These are phyloP conservation scores for Galeruca laticollis DNA, from an alignment of 2,888 invertebrate species.

Conservation along the genomic window DNA sequence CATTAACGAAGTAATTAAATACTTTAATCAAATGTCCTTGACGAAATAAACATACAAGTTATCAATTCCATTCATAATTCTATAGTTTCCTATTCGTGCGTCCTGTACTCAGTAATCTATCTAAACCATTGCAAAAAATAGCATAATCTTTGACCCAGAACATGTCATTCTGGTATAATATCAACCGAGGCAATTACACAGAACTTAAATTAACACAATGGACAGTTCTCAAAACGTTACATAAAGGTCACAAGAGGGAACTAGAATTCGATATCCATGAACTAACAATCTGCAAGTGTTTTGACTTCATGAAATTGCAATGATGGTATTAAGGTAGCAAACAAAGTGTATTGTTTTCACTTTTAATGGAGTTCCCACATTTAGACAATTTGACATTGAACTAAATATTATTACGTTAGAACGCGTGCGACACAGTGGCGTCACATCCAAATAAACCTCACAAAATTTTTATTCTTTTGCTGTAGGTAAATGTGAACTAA, in stretches of 20 bases:
- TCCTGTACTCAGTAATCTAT: constrained; percentile 17
- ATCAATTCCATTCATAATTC: constrained; percentile 29
- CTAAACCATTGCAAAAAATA: constrained; percentile 21
- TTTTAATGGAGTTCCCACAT: constrained; percentile 64
- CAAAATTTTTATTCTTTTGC: too few relatives aligned
- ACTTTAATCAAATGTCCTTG: constrained; percentile 7
- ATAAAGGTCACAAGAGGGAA: constrained; percentile 45
- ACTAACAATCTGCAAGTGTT: constrained; percentile 34
- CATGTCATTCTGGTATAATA: constrained; percentile 21
- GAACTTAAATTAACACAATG: constrained; percentile 20
- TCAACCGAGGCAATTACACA: constrained; percentile 5
- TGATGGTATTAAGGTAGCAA: constrained; percentile 46
- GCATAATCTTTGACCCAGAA: constrained; percentile 23
- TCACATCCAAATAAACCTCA: neutral
- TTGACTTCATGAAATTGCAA: constrained; percentile 46
- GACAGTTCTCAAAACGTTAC: constrained; percentile 40
- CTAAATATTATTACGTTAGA: constrained; percentile 62
- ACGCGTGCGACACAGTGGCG: constrained; percentile 52
- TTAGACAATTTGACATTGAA: constrained; percentile 64
- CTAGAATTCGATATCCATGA: constrained; percentile 46
- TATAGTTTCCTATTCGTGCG: constrained; percentile 16
- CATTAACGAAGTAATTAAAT: neutral
- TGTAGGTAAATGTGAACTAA: too few relatives aligned
- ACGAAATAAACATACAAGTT: constrained; percentile 16
- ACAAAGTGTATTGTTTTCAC: constrained; percentile 62